Percentiles rank a stretch among this genome's conserved stretches.
phyloP scores from a whole-genome alignment of 2,113 vertebrate genomes.

The Nycticryphes semicollaris region DNA sequence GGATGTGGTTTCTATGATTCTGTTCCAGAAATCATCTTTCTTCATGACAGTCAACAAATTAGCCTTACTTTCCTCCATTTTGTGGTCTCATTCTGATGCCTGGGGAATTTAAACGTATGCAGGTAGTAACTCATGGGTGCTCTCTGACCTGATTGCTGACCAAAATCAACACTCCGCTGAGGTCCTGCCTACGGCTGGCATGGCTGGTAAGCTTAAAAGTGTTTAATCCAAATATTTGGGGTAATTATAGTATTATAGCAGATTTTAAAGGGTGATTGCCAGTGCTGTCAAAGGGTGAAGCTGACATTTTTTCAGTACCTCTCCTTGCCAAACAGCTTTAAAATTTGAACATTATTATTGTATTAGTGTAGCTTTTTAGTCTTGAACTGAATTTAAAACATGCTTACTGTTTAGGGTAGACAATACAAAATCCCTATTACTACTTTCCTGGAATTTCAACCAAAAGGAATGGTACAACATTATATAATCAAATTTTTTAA shows the following conservation, averaged over 20 bases:
- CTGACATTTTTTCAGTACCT: conserved; percentile 13
- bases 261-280: conserved; percentile 43
- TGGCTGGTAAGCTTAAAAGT: not conserved
- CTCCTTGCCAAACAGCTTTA: conserved; percentile 34
- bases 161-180: not conserved
- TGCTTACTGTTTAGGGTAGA: conserved; percentile 35
- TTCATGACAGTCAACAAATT: conserved; percentile 57
- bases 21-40: conserved; percentile 55
- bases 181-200: not conserved
- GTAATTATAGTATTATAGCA: conserved; percentile 40
- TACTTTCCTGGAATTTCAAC: conserved; percentile 65
- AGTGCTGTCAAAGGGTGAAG: conserved; percentile 36
- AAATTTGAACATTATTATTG: not conserved
- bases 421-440: conserved; percentile 35
- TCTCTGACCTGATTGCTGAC: conserved; percentile 1
- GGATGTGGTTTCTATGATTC: conserved; percentile 39
- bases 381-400: conserved; percentile 35
- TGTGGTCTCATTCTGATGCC: conserved; percentile 6
- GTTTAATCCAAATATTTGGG: conserved; percentile 38
- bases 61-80: conserved; percentile 33
- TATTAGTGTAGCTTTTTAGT: not conserved
- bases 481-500: conserved; percentile 60
- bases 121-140: conserved; percentile 43
- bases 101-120: not conserved
- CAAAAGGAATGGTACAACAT: conserved; percentile 43